Conservation (phyloP, 92 coral and sea anemone species). For the Phenganax stokvisi region DNA sequence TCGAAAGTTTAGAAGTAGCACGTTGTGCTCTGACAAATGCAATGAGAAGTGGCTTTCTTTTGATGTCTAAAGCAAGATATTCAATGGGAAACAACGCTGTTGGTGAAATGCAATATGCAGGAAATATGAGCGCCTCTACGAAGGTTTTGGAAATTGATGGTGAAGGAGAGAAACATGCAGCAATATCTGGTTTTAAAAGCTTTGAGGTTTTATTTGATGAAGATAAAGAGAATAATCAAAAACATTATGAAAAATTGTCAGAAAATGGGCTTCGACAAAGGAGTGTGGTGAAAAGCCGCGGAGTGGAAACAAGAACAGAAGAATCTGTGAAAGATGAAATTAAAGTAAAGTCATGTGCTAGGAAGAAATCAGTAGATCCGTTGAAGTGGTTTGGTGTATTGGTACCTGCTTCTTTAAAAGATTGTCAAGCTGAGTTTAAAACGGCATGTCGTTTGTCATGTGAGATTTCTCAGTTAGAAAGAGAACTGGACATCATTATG, state of each 20-base stretch:
- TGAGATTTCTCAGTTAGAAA: conserved; percentile 64
- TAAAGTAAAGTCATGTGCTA: background rate
- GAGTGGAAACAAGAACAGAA: background rate
- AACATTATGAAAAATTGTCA: background rate
- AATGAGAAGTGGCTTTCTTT: conserved; percentile 82
- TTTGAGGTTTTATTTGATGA: conserved; percentile 10
- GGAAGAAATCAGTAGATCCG: conserved; percentile 57
- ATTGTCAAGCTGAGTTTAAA: conserved; percentile 70
- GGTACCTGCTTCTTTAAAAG: conserved; percentile 71
- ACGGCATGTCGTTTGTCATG: conserved; percentile 69
- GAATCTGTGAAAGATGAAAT: background rate
- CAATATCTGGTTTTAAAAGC: background rate
- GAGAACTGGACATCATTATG: conserved; percentile 54
- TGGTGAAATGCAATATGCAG: conserved; percentile 70
- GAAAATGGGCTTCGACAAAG: conserved; percentile 37
- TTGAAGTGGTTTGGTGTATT: conserved; percentile 93
- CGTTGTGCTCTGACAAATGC: conserved; percentile 51
- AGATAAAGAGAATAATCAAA: background rate
- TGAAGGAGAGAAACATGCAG: background rate
- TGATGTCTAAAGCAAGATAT: conserved; percentile 86
- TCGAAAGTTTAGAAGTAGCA: conserved; percentile 58
- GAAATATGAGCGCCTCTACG: conserved; percentile 62
- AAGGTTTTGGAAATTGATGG: background rate
- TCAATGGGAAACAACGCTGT: conserved; percentile 96
- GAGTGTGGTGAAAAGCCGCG: conserved; percentile 43